Conservation (phyloP, 2,113 vertebrate genomes). For the Corvus hawaiiensis region DNA sequence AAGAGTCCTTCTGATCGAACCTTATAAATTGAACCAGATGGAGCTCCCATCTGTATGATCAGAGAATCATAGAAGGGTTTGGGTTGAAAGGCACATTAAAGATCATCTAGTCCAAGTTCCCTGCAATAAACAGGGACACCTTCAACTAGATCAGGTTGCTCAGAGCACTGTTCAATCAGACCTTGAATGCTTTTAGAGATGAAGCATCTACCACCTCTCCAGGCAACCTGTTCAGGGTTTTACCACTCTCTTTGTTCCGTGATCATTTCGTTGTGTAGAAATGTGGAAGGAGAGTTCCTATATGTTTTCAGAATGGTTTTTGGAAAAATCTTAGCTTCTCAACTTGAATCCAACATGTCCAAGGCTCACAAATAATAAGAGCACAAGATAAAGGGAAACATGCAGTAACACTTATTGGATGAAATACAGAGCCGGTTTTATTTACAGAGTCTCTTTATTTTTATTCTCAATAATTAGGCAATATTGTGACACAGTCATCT, state of each 20-base stretch:
- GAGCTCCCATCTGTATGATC: not conserved
- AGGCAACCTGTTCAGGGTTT: not conserved
- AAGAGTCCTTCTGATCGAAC: not conserved
- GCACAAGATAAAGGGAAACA: not conserved
- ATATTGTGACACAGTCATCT: not conserved
- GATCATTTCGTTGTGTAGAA: not conserved
- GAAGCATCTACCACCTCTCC: not conserved
- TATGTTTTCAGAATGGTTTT: not conserved
- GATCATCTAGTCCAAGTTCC: not conserved
- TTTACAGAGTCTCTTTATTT: not conserved
- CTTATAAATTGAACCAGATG: not conserved
- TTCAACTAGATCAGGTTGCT: not conserved
- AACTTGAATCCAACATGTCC: not conserved
- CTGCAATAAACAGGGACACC: not conserved
- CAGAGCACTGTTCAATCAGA: not conserved
- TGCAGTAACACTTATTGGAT: rapidly evolving
- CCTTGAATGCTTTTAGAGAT: not conserved
- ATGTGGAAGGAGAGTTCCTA: not conserved
- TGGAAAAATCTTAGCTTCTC: not conserved
- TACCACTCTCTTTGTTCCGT: not conserved
- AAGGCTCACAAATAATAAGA: not conserved
- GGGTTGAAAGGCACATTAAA: not conserved
- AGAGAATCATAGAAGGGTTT: not conserved
- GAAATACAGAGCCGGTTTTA: not conserved
- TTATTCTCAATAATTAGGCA: not conserved